Evolutionary conservation across 2,888 invertebrate species (phyloP), one percentile per base, ranked within the genome.

Genomic region (Plebejus argus): DNA sequence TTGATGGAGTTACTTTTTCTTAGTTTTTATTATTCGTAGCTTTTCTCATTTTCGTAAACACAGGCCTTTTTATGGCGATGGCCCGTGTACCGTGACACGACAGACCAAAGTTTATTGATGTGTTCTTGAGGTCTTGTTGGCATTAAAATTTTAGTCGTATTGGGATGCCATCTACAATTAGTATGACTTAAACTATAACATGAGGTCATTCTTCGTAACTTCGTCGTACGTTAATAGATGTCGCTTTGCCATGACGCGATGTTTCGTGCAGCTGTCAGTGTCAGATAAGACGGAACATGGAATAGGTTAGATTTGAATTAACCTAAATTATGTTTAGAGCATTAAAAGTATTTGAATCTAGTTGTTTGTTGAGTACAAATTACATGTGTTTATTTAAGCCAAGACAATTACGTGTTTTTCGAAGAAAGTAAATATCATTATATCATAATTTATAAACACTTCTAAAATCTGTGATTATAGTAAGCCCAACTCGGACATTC

Each of bases 281-380:
- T 53, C 74, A 74, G 8, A 76, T 70, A 79, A 78, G 80, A 79
- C 79, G 82, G 39, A 77, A 78, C 78, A 76, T 78, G 66, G 23
- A 79, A 70, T 72, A 80, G 81, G 81, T 81, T 79, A 79, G 53
- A 53, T 76, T 76, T n/a, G 28, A 28, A 45, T 45, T 61, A 77
- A 61, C 58, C 56, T 77, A 74, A 78, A 76, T 23, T 76, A 81
- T 89, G 90, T 88, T 89, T 79, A 83, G 84, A 76, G 85, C 80
- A 81, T 79, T 87, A 70, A 81, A 83, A 81, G 78, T 88, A 79
- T 80, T 86, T 78, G 82, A 84, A 82, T 79, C 86, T 78, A 86
- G 84, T 81, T 81, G 84, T 66, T 72, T 76, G 79, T 80, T 79
- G 56, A 80, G 78, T 71, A 28, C 56, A 56, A 76, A 77, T n/a